Evolutionary conservation across 2,888 invertebrate species (phyloP), one percentile per base, ranked within the genome.

Genomic region (Beris morrisii): DNA sequence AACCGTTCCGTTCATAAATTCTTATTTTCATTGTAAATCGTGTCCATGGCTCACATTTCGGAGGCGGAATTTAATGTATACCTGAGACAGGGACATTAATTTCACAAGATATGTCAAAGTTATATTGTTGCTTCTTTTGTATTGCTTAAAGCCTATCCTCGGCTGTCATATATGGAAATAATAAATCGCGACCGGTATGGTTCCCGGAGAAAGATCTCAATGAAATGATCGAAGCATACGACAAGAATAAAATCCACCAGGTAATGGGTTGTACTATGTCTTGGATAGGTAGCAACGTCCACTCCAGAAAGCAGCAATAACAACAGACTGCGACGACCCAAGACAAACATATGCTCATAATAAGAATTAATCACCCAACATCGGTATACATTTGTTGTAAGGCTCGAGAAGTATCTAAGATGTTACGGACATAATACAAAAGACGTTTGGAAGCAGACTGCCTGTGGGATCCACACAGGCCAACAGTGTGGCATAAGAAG

Each of bases 351-450:
- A 53, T 55, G 61, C 46, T 48, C 55, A 59, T 54, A 58, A 55
- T 65, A 58, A 67, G 50, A 67, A 67, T 67, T 67, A 67, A 67
- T 67, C 64, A 58, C 61, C 12, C 32, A 46, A 46, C 66, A 59
- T 61, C 46, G 38, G 53, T 44, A n/a, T 45, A 15, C 66, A 66
- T 61, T 66, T 66, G 58, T 52, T 59, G 59, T 59, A 54, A 46
- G 44, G 50, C 48, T 15, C 12, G 45, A 11, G 45, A 56, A 54
- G 53, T 46, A 56, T 38, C 31, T 22, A 46, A 55, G 43, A 54
- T 64, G 45, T 43, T 4, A 5, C 9, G 38, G 38, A 38, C 38
- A 38, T 38, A 7, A 9, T 7, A 38, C 38, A 38, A 38, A 38
- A 38, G 38, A 38, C 38, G 38, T 38, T 38, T 38, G 5, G 13